Conservation (phyloP, 2,113 vertebrate genomes). For the Daboia siamensis region DNA sequence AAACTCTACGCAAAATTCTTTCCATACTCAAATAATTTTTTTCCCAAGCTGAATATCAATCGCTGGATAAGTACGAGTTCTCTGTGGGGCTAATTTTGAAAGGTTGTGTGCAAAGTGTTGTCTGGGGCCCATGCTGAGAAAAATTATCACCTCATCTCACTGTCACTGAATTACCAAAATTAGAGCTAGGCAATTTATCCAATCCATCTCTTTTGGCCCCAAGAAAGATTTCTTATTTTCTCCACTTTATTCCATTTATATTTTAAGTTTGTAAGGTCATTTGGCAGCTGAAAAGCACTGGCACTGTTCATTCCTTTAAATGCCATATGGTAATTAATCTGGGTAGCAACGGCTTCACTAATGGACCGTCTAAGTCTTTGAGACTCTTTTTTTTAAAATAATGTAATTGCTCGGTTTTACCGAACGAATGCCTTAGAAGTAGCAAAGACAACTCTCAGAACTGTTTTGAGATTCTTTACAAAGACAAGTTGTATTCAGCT, state of each 20-base stretch:
- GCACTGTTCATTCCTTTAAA: constrained; percentile 9
- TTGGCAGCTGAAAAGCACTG: constrained; percentile 33
- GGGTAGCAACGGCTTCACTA: background rate
- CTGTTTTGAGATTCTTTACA: background rate
- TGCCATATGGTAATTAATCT: constrained; percentile 35
- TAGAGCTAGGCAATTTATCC: constrained; percentile 24
- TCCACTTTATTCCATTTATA: constrained; percentile 33
- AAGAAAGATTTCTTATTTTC: constrained; percentile 49
- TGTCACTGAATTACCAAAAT: constrained; percentile 11
- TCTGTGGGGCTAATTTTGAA: constrained; percentile 50
- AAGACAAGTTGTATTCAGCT: background rate
- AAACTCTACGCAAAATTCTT: background rate
- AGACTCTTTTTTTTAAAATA: background rate
- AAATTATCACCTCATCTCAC: constrained; percentile 33
- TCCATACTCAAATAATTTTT: background rate
- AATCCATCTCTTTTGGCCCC: constrained; percentile 2
- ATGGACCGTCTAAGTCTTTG: background rate
- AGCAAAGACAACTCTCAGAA: background rate
- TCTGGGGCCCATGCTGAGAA: constrained; percentile 33
- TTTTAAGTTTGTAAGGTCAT: constrained; percentile 42
- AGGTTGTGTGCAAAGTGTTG: constrained; percentile 32
- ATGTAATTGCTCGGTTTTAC: background rate
- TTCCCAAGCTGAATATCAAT: constrained; percentile 28
- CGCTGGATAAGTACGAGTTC: constrained; percentile 34
- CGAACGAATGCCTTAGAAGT: background rate